Percentiles rank a stretch among this genome's conserved stretches.
phyloP scores from a whole-genome alignment of 2,113 vertebrate species.

The Festucalex cinctus region DNA sequence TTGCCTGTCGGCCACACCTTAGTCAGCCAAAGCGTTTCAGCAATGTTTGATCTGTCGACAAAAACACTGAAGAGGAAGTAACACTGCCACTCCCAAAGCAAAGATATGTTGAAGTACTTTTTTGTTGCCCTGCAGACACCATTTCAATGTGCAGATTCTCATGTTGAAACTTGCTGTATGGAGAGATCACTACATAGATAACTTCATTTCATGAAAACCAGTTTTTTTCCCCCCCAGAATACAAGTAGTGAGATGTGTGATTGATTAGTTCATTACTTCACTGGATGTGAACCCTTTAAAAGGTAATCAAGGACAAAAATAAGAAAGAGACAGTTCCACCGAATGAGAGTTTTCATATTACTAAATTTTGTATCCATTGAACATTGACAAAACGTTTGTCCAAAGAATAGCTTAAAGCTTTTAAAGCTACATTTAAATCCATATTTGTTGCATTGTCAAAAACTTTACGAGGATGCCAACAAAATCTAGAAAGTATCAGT shows the following conservation, averaged over 20 bases:
- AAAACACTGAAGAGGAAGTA: neutral
- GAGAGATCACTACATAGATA: neutral
- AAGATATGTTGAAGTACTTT: constrained; percentile 14
- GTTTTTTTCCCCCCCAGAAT: neutral
- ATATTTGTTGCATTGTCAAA: no score
- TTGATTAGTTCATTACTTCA: neutral
- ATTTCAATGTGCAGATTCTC: constrained; percentile 3
- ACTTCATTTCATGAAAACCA: neutral
- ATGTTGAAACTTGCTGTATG: neutral
- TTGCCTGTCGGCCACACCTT: constrained; percentile 3
- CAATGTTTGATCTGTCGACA: constrained; percentile 1
- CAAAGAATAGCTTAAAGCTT: no score
- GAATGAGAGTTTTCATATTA: no score
- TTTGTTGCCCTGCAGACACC: neutral
- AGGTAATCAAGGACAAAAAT: neutral
- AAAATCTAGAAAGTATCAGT: no score
- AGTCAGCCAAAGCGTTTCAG: constrained; percentile 1
- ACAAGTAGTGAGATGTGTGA: neutral
- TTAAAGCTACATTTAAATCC: no score
- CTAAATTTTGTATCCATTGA: neutral
- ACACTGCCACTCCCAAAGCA: constrained; percentile 11
- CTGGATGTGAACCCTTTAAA: neutral
- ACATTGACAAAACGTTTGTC: neutral
- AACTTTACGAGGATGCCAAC: no score
- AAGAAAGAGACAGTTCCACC: no score